These are phyloP conservation scores for Chrysina gloriosa DNA, from an alignment of 2,888 invertebrate genomes.

Conservation along the genomic window DNA sequence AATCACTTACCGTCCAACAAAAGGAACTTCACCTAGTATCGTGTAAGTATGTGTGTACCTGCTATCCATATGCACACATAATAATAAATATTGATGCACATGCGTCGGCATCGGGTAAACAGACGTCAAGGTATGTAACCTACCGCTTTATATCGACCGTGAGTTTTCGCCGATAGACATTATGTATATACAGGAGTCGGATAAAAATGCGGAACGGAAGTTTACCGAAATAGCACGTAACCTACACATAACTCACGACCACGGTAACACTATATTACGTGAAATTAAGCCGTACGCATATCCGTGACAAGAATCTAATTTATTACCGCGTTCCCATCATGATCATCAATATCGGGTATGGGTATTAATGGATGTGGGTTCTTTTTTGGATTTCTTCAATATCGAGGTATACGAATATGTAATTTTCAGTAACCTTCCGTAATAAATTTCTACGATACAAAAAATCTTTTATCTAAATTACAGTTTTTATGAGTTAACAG, in stretches of 20 bases:
- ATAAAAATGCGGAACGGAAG: constrained; percentile 29
- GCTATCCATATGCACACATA: constrained; percentile 4
- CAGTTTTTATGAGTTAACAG: too few relatives aligned
- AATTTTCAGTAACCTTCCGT: neutral
- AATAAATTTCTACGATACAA: too few relatives aligned
- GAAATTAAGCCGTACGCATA: constrained; percentile 14
- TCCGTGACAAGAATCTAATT: constrained; percentile 16
- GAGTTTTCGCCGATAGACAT: constrained; percentile 16
- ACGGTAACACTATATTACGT: constrained; percentile 22
- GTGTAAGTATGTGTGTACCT: too few relatives aligned
- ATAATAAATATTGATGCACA: constrained; percentile 18
- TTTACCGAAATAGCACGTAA: constrained; percentile 30
- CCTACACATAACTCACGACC: constrained; percentile 26
- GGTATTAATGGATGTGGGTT: constrained; percentile 13
- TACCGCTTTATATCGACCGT: constrained; percentile 1
- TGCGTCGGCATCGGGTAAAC: neutral
- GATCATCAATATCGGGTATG: neutral
- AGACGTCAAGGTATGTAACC: neutral
- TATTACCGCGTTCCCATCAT: constrained; percentile 3
- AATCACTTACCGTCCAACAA: neutral
- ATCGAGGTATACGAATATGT: neutral
- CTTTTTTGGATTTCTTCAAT: neutral
- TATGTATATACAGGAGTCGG: neutral
- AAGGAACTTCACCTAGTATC: neutral
- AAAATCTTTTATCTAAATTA: too few relatives aligned